Percentiles rank a stretch among this genome's conserved stretches.
Evolutionary conservation across 2,113 vertebrate genomes (phyloP).

Genomic region (Semicossyphus pulcher): DNA sequence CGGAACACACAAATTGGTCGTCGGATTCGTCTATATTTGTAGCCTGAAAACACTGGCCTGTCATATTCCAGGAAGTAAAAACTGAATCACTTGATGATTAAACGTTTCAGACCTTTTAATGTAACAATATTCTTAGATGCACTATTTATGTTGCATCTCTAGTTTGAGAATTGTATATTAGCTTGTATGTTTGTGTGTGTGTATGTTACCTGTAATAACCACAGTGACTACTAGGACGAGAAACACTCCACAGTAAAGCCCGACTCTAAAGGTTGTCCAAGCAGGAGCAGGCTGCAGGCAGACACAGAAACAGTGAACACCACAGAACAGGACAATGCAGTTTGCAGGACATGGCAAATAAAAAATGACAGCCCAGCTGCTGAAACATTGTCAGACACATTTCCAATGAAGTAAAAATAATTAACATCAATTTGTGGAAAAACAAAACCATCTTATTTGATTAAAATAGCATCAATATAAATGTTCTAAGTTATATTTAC

Average conservation of each 20-base stretch:
- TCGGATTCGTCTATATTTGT: no score
- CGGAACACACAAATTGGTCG: no score
- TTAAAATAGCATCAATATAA: no score
- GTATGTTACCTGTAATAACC: slow-evolving; percentile 89
- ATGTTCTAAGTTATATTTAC: no score
- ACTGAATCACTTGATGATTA: background rate
- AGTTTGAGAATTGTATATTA: background rate
- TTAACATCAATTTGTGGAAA: no score
- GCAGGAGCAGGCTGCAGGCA: slow-evolving; percentile 92
- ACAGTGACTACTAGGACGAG: slow-evolving; percentile 91
- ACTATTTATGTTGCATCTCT: background rate
- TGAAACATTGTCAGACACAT: no score
- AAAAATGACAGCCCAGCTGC: no score
- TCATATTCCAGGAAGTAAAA: slow-evolving; percentile 31
- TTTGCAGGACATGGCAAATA: no score
- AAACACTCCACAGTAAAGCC: slow-evolving; percentile 96
- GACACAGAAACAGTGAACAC: background rate
- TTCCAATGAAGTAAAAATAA: no score
- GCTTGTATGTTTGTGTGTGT: background rate
- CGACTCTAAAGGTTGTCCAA: slow-evolving; percentile 98
- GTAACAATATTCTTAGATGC: background rate
- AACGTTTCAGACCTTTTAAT: background rate
- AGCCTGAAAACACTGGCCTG: background rate
- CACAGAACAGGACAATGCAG: background rate
- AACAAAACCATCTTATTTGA: no score